These are phyloP conservation scores for Mesorhabditis spiculigera DNA, from an alignment of 2,888 invertebrate genomes.

Conservation along the genomic window DNA sequence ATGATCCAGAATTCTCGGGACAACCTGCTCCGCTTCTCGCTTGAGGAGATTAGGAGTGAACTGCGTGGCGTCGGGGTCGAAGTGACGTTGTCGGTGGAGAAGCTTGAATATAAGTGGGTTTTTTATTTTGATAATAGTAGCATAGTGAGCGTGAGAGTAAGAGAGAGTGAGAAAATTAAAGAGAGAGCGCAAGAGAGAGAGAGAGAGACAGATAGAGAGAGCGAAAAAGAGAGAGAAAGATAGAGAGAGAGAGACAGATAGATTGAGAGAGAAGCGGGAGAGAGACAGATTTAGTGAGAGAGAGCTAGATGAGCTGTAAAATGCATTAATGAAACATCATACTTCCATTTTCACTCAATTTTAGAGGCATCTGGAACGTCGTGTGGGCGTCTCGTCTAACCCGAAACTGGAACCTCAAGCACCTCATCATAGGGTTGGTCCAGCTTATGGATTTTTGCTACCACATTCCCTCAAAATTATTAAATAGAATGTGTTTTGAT, in stretches of 20 bases:
- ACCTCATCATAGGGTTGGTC: background rate
- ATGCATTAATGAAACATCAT: background rate
- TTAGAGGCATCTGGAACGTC: background rate
- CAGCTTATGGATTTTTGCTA: no score
- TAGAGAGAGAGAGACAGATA: no score
- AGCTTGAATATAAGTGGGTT: background rate
- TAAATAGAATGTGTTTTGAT: no score
- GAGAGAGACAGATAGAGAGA: no score
- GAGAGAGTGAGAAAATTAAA: no score
- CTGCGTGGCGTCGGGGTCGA: background rate
- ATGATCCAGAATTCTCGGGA: background rate
- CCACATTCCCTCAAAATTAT: no score
- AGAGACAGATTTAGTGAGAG: no score
- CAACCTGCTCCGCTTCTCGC: background rate
- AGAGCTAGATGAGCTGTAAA: no score
- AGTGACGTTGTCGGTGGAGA: background rate
- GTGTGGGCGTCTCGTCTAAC: conserved; percentile 7
- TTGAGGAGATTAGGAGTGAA: background rate
- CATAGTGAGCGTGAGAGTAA: no score
- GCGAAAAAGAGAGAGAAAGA: no score
- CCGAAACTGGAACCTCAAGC: background rate
- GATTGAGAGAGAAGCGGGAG: no score
- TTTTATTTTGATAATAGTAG: background rate
- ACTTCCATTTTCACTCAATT: background rate
- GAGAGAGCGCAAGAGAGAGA: no score